Conservation (phyloP, 2,797 vertebrate species). For the Bovichtus diacanthus region DNA sequence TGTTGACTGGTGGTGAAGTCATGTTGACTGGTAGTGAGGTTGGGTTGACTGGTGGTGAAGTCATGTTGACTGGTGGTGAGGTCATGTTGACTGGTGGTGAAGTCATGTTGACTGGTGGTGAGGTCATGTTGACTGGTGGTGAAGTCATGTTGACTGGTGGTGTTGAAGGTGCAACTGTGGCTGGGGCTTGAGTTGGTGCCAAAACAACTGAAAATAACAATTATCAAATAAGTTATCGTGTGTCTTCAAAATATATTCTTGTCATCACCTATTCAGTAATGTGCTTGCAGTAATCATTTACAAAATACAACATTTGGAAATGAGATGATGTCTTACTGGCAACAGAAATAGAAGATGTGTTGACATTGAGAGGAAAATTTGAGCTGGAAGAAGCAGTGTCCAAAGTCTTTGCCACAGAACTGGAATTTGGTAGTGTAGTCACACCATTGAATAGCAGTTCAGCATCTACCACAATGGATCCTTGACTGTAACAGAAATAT, state of each 20-base stretch:
- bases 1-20: neutral
- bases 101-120: neutral
- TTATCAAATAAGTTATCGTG: too few relatives aligned
- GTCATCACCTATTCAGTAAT: too few relatives aligned
- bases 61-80: neutral
- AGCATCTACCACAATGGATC: slow-evolving; percentile 25
- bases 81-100: neutral
- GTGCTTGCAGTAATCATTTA: too few relatives aligned
- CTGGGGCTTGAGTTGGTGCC: too few relatives aligned
- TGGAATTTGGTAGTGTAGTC: neutral
- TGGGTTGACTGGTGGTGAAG: neutral
- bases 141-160: neutral
- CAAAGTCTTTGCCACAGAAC: neutral
- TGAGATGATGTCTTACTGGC: too few relatives aligned
- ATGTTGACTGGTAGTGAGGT: neutral
- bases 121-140: neutral
- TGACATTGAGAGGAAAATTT: slow-evolving; percentile 10
- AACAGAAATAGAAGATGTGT: neutral
- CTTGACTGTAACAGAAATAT: slow-evolving; percentile 1
- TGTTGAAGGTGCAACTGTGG: neutral
- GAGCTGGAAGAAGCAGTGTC: neutral
- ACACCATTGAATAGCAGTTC: slow-evolving; percentile 18
- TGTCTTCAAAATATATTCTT: too few relatives aligned
- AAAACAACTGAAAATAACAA: too few relatives aligned
- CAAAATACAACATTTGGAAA: too few relatives aligned